A percentile compares a stretch with the other conserved stretches of the same genome.
phyloP scores from a whole-genome alignment of 2,888 invertebrate genomes.

The Drosophila kuntzei region DNA sequence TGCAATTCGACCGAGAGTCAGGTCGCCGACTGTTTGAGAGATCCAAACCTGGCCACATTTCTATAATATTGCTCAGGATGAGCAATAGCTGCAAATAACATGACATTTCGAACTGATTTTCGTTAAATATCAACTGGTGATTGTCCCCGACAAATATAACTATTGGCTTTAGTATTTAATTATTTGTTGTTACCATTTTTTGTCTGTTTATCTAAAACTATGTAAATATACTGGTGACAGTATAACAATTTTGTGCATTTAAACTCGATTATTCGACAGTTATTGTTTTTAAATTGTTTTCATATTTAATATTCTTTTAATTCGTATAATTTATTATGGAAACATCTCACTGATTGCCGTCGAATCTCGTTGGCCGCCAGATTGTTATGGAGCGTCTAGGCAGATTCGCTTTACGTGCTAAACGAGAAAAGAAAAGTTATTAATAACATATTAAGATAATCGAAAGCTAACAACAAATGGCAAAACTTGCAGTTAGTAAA shows the following conservation, averaged over 20 bases:
- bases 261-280: constrained; percentile 14
- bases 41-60: constrained; percentile 87
- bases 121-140: constrained; percentile 21
- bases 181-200: constrained; percentile 16
- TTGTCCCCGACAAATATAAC: constrained; percentile 30
- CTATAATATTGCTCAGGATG: constrained; percentile 68
- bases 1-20: constrained; percentile 86
- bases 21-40: constrained; percentile 86
- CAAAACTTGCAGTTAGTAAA: constrained; percentile 26
- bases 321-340: constrained; percentile 62
- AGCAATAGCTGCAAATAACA: constrained; percentile 14
- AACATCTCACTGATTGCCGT: constrained; percentile 52
- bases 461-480: constrained; percentile 1
- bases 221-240: constrained; percentile 7
- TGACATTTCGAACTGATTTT: constrained; percentile 24
- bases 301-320: constrained; percentile 53
- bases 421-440: constrained; percentile 8
- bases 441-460: background rate
- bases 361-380: constrained; percentile 42
- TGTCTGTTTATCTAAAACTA: background rate
- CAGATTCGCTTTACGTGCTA: constrained; percentile 46
- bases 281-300: constrained; percentile 40
- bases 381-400: constrained; percentile 43
- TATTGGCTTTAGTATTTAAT: constrained; percentile 22
- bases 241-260: background rate